A percentile compares a stretch with the other conserved stretches of the same genome.
Evolutionary conservation across 2,888 invertebrate species (phyloP).

Genomic region (Blastobasis lacticolella): DNA sequence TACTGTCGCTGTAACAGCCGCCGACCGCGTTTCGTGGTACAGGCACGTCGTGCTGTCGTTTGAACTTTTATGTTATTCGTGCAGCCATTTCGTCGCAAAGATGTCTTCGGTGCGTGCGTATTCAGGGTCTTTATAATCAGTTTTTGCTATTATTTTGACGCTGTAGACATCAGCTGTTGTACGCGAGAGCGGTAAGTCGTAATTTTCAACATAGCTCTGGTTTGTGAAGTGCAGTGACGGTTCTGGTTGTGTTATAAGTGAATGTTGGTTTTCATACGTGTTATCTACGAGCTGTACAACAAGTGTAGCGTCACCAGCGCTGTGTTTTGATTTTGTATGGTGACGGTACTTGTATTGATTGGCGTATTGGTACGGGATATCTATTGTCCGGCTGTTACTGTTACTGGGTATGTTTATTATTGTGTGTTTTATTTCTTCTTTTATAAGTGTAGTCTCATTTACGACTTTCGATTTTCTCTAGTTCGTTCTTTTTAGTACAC

Average conservation of each 20-base stretch:
- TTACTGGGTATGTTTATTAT: no score
- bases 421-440: no score
- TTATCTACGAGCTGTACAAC: slow-evolving; percentile 17
- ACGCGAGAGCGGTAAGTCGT: slow-evolving; percentile 41
- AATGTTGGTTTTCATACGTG: background rate
- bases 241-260: no score
- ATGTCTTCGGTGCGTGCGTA: slow-evolving; percentile 56
- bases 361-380: no score
- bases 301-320: slow-evolving; percentile 30
- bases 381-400: no score
- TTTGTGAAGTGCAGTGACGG: no score
- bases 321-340: slow-evolving; percentile 28
- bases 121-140: slow-evolving; percentile 54
- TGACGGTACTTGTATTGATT: slow-evolving; percentile 22
- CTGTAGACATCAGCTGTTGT: slow-evolving; percentile 37
- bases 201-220: no score
- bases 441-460: no score
- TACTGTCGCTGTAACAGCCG: slow-evolving; percentile 25
- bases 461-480: no score
- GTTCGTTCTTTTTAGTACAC: no score
- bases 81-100: slow-evolving; percentile 54
- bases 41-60: slow-evolving; percentile 35
- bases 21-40: slow-evolving; percentile 38
- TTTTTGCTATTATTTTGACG: slow-evolving; percentile 52
- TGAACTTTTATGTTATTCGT: slow-evolving; percentile 59